Percentiles rank a stretch among this genome's conserved stretches.
phyloP scores from a whole-genome alignment of 1,140 invertebrate species.

The Diachasmimorpha longicaudata region DNA sequence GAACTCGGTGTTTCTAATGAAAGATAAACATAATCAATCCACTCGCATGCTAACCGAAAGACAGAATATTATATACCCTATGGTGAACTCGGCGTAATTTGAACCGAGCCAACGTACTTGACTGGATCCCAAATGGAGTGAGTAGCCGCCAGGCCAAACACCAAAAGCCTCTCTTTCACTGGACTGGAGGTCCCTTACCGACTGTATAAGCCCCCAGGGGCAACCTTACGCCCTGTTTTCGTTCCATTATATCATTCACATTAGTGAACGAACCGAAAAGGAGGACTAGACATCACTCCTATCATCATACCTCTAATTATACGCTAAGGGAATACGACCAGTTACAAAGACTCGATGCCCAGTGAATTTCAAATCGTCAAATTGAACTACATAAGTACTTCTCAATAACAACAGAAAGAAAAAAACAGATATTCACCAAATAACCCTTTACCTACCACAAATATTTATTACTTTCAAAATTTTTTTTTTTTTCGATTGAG shows the following conservation, averaged over 20 bases:
- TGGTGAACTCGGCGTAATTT: conserved; percentile 42
- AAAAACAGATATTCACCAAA: no score
- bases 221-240: conserved; percentile 45
- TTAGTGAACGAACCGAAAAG: conserved; percentile 30
- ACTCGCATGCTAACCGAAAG: conserved; percentile 39
- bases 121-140: not conserved
- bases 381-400: no score
- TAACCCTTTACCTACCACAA: no score
- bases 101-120: conserved; percentile 19
- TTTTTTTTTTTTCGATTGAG: no score
- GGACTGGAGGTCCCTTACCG: not conserved
- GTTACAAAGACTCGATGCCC: not conserved
- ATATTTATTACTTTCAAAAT: no score
- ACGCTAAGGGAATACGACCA: conserved; percentile 29
- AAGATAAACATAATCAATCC: conserved; percentile 61
- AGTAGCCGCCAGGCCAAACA: conserved; percentile 18
- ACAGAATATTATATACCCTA: conserved; percentile 56
- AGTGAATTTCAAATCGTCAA: no score
- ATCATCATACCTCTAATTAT: conserved; percentile 50
- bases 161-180: conserved; percentile 5
- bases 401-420: no score
- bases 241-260: conserved; percentile 50
- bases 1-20: conserved; percentile 51
- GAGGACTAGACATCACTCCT: not conserved
- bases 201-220: not conserved